phyloP scores from a whole-genome alignment of 2,797 vertebrate species.

The Sebastes goodei region DNA sequence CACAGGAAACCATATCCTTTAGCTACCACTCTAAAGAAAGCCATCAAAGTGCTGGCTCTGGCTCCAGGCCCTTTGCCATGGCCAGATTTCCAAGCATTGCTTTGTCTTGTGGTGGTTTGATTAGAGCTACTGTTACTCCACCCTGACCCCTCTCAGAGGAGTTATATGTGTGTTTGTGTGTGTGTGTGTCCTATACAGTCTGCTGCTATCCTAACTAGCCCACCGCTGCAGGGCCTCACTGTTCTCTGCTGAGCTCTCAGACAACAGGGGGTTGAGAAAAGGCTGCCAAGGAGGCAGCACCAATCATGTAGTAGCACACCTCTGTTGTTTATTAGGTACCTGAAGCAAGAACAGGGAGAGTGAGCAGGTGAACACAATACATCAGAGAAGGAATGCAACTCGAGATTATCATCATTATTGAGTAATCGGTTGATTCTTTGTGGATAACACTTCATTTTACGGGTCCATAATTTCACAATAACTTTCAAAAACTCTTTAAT shows the following conservation, averaged over 20 bases:
- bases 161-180: constrained; percentile 1
- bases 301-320: neutral
- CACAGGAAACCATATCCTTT: constrained; percentile 76
- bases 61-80: constrained; percentile 65
- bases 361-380: neutral
- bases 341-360: neutral
- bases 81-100: constrained; percentile 59
- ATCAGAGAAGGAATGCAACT: neutral
- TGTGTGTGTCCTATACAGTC: constrained; percentile 14
- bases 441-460: neutral
- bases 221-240: constrained; percentile 30
- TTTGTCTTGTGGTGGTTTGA: constrained; percentile 64
- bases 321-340: constrained; percentile 1
- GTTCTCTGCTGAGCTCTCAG: constrained; percentile 35
- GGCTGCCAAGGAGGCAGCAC: neutral
- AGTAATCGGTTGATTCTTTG: neutral
- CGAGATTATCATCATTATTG: neutral
- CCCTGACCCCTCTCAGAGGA: constrained; percentile 47
- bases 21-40: constrained; percentile 75
- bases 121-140: constrained; percentile 59
- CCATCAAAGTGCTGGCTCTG: constrained; percentile 71
- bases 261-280: constrained; percentile 12
- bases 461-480: neutral
- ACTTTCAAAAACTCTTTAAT: neutral
- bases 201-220: constrained; percentile 37